Percentiles rank a stretch among this genome's conserved stretches.
phyloP scores from a whole-genome alignment of 2,888 invertebrate genomes.

The Dermolepida albohirtum region DNA sequence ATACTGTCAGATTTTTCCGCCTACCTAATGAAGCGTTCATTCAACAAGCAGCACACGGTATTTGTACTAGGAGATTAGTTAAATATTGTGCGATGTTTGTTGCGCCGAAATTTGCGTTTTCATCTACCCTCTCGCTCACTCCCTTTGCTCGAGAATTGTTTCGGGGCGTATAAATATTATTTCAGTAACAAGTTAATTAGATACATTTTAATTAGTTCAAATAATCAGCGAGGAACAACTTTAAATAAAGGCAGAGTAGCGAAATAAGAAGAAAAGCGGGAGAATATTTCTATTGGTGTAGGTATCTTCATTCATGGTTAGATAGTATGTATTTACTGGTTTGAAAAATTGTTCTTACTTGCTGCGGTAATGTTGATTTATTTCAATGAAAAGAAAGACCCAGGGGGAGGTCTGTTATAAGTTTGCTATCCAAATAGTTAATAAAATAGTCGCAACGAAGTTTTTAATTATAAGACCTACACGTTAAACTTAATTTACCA shows the following conservation, averaged over 20 bases:
- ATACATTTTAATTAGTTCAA: conserved; percentile 54
- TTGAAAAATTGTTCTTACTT: too few species aligned
- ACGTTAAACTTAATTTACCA: too few species aligned
- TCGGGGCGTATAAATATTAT: conserved; percentile 53
- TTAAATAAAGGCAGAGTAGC: conserved; percentile 47
- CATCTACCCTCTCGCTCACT: conserved; percentile 38
- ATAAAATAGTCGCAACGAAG: too few species aligned
- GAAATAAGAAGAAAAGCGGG: conserved; percentile 2
- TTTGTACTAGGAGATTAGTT: conserved; percentile 54
- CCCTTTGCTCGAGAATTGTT: conserved; percentile 43
- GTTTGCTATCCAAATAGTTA: too few species aligned
- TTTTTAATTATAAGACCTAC: too few species aligned
- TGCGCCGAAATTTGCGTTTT: conserved; percentile 50
- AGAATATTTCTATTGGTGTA: too few species aligned
- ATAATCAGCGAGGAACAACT: conserved; percentile 50
- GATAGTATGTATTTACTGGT: too few species aligned
- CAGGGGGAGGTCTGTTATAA: too few species aligned
- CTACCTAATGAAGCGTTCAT: conserved; percentile 53
- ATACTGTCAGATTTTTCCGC: conserved; percentile 50
- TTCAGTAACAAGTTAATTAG: conserved; percentile 54
- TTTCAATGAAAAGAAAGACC: too few species aligned
- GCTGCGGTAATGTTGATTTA: too few species aligned
- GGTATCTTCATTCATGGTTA: too few species aligned
- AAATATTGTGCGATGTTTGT: conserved; percentile 53
- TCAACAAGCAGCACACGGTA: conserved; percentile 48